Evolutionary conservation across 2,113 vertebrate species (phyloP).

Genomic region (Calidris pugnax): DNA sequence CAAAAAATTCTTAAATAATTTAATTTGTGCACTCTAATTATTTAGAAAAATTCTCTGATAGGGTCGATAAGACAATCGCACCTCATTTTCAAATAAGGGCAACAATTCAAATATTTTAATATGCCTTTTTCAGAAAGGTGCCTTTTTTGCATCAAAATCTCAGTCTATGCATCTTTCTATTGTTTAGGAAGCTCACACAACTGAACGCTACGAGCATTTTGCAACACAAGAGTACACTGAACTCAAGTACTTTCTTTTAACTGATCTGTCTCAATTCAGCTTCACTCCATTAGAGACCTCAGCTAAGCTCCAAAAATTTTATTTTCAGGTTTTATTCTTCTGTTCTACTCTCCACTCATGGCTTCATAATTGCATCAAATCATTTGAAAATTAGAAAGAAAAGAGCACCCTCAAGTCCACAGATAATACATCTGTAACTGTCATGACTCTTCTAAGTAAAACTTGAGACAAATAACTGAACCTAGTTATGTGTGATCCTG

Average conservation of each 20-base stretch:
- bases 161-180: background rate
- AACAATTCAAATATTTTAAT: background rate
- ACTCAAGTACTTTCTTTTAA: background rate
- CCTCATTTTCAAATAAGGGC: background rate
- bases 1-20: background rate
- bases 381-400: background rate
- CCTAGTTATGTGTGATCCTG: background rate
- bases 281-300: background rate
- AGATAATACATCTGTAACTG: background rate
- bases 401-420: background rate
- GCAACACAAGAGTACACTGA: background rate
- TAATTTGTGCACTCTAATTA: background rate
- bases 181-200: background rate
- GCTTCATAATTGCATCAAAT: background rate
- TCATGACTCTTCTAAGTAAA: background rate
- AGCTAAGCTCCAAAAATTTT: background rate
- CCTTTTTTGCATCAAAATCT: background rate
- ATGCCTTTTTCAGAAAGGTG: background rate
- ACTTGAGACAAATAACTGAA: background rate
- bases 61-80: background rate
- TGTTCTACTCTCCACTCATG: background rate
- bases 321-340: background rate
- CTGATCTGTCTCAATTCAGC: background rate
- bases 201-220: background rate
- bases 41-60: background rate